A percentile compares a stretch with the other conserved stretches of the same genome.
These are phyloP conservation scores for Etheostoma nigrum DNA, from an alignment of 2,797 vertebrate species.

Conservation along the genomic window DNA sequence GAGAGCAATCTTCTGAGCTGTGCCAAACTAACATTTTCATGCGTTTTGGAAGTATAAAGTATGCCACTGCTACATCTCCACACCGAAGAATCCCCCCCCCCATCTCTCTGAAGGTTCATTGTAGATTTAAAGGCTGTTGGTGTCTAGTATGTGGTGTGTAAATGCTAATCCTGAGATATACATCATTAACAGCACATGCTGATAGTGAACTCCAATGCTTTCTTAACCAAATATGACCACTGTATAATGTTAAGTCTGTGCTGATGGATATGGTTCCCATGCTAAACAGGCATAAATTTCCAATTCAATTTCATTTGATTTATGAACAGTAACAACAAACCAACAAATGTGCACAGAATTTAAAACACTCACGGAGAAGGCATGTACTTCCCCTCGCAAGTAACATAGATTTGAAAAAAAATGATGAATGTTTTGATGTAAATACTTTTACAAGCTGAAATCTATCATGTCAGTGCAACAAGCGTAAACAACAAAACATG, in stretches of 20 bases:
- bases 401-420: constrained; percentile 13
- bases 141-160: constrained; percentile 52
- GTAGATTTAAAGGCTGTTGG: constrained; percentile 65
- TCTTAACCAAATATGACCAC: constrained; percentile 32
- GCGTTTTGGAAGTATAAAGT: constrained; percentile 46
- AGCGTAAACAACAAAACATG: constrained; percentile 67
- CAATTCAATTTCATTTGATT: constrained; percentile 19
- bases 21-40: constrained; percentile 51
- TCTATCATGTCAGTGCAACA: constrained; percentile 56
- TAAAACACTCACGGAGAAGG: constrained; percentile 4
- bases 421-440: constrained; percentile 35
- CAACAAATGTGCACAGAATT: constrained; percentile 18
- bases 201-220: constrained; percentile 45
- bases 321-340: constrained; percentile 16
- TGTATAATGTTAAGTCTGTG: constrained; percentile 27
- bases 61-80: constrained; percentile 33
- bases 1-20: constrained; percentile 16
- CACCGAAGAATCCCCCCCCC: constrained; percentile 8
- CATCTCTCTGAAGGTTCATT: constrained; percentile 23
- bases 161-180: constrained; percentile 56
- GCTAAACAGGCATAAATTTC: constrained; percentile 24
- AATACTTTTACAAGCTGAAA: constrained; percentile 49
- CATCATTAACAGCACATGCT: constrained; percentile 50
- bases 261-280: constrained; percentile 19
- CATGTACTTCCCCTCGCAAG: constrained; percentile 1